Conservation (phyloP, 2,797 vertebrate genomes). For the Furcifer pardalis region DNA sequence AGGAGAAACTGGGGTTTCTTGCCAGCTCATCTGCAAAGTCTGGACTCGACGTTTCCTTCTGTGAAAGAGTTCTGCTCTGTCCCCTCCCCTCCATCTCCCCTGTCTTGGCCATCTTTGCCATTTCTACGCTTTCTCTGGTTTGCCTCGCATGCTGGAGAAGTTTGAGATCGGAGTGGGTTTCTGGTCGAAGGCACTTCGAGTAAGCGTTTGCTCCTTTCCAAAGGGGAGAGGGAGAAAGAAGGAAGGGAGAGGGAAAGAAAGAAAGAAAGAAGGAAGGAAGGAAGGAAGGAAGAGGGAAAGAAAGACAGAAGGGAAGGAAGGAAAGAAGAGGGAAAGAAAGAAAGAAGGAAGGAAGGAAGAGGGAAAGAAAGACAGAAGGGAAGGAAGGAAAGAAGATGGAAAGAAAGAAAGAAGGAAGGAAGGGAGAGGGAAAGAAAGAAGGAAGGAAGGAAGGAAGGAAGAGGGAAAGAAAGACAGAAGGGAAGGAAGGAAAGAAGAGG, state of each 20-base stretch:
- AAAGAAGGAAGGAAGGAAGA: too few species aligned
- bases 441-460: too few species aligned
- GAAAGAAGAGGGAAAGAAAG: not conserved
- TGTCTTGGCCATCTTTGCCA: not conserved
- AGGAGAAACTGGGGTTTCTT: conserved; percentile 39
- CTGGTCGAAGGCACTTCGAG: not conserved
- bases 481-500: too few species aligned
- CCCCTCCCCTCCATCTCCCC: not conserved
- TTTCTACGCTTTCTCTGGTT: not conserved
- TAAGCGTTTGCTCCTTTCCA: not conserved
- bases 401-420: too few species aligned
- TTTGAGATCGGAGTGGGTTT: conserved; percentile 67
- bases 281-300: not conserved
- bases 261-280: too few species aligned
- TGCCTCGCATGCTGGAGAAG: conserved; percentile 61
- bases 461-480: not conserved
- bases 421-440: conserved; percentile 25
- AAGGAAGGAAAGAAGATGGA: conserved; percentile 8
- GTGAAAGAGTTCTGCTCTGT: too few species aligned
- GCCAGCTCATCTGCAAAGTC: not conserved
- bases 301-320: too few species aligned
- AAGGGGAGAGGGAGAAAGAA: too few species aligned
- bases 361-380: too few species aligned
- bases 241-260: too few species aligned
- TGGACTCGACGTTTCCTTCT: not conserved